Evolutionary conservation across 2,888 invertebrate species (phyloP).

Genomic region (Campoplex capitator): DNA sequence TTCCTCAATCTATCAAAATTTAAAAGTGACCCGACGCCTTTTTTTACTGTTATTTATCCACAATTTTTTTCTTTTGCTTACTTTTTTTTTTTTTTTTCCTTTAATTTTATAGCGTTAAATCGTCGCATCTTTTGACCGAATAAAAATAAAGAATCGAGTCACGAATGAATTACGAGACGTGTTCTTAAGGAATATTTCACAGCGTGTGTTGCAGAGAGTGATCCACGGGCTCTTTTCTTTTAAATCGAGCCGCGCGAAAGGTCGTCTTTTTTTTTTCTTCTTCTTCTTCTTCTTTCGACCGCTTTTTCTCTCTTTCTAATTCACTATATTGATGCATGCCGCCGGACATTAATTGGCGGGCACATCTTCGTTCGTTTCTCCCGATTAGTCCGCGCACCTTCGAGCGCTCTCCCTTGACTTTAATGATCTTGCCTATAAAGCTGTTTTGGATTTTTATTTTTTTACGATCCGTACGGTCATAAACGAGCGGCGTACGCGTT

Average conservation of each 20-base stretch:
- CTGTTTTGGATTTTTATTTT: constrained; percentile 82
- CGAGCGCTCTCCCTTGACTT: constrained; percentile 72
- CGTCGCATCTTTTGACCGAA: constrained; percentile 43
- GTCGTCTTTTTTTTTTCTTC: constrained; percentile 18
- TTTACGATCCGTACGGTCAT: constrained; percentile 75
- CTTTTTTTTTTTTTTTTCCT: neutral
- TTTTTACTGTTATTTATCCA: constrained; percentile 25
- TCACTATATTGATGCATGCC: constrained; percentile 56
- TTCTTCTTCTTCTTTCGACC: neutral
- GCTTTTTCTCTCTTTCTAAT: constrained; percentile 12
- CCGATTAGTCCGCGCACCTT: constrained; percentile 50
- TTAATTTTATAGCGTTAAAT: constrained; percentile 49
- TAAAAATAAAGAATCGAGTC: constrained; percentile 50
- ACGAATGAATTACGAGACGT: constrained; percentile 56
- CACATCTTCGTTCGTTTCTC: constrained; percentile 74
- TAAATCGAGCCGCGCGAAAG: constrained; percentile 67
- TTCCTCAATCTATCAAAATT: constrained; percentile 33
- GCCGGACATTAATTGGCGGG: constrained; percentile 80
- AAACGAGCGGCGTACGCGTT: constrained; percentile 70
- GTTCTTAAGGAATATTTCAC: constrained; percentile 47
- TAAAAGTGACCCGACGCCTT: neutral
- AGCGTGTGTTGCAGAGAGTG: constrained; percentile 34
- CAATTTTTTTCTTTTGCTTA: constrained; percentile 1
- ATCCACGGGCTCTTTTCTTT: constrained; percentile 44
- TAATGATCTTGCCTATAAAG: constrained; percentile 83